Base-by-base conservation (phyloP, 2,797 vertebrate genomes). In the Gymnocypris eckloni region DNA sequence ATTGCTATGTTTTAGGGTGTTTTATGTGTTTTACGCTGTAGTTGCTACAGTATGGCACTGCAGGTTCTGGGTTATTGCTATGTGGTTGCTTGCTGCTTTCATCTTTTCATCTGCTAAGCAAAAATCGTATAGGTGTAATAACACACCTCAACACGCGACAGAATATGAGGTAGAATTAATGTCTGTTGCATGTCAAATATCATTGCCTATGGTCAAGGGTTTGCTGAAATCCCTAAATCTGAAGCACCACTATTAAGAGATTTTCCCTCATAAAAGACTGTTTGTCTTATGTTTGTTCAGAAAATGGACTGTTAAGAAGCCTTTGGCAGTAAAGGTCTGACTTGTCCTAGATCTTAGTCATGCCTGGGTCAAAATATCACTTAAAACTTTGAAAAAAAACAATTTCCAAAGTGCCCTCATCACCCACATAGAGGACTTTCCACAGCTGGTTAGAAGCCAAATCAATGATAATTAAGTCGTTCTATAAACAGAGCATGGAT, bases 381-480 rank as follows among this genome's bases (percentile, higher is more conserved):
- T 78, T 67, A 87, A 88, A 86, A 86, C 87, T 41, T 22, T 41
- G 12, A 89, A 90, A 89, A 66, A 67, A 73, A 66, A 64, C 71
- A 54, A 13, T 75, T 70, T 85, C 43, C 52, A 79, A 84, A 89
- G 75, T 73, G 61, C 88, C 77, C 78, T 79, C 81, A 61, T 84
- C 82, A 67, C 83, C 75, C 71, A 52, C 48, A 43, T 50, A 41
- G 18, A 82, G 69, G 79, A 85, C 64, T 59, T 75, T 75, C 54
- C 52, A 73, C 88, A 84, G 89, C 86, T 93, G 89, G 92, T 91
- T 69, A 91, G 90, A 89, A 90, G 93, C 92, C 91, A 92, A 95
- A 95, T 94, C 93, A 90, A 90, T 94, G 94, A 93, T 93, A 95
- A 95, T 94, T 95, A 94, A 93, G 91, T 90, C 92, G 90, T 91